Base-by-base conservation (phyloP, 1,140 invertebrate genomes). In the Lepidotrigona ventralis region DNA sequence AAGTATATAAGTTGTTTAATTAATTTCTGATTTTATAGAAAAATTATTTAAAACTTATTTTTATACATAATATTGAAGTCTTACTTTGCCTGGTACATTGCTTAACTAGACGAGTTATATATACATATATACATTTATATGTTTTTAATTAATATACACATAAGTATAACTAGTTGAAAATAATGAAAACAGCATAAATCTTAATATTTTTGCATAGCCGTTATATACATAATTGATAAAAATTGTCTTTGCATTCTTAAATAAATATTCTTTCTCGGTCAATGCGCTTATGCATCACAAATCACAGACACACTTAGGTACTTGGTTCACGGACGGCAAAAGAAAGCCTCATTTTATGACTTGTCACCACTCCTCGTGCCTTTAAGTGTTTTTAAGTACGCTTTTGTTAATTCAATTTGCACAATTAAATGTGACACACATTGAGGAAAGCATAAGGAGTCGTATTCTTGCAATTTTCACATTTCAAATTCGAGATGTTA, bases 241-340 rank as follows among this genome's bases (percentile, higher is more conserved):
- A 46, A 78, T 26, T 80, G 64, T 81, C 23, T 68, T 81, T 72
- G 46, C 26, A 77, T 64, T 68, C 66, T 81, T 88, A 86, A 88
- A 89, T 89, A 89, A 89, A 89, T 89, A 89, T 66, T 83, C 33
- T 84, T 84, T 86, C 76, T 87, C 78, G 68, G 70, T 88, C 78
- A 84, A 88, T 68, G 70, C 63, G 85, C 85, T 79, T 79, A 82
- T 76, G 76, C 81, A 85, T 86, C 79, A 90, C 85, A 73, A 74
- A 93, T 93, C 92, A 93, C 91, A 93, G 92, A 90, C 85, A 92
- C 90, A 92, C 89, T 92, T 93, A 93, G 92, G 91, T 93, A 93
- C 91, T 90, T 85, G 85, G 88, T 91, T 80, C 66, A 79, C 74
- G 81, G 85, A 88, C 83, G 77, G 70, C 68, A 69, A 70, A 68